Percentiles rank a stretch among this genome's conserved stretches.
Conservation (phyloP, 2,113 vertebrate species). For the Anthoscopus minutus region DNA sequence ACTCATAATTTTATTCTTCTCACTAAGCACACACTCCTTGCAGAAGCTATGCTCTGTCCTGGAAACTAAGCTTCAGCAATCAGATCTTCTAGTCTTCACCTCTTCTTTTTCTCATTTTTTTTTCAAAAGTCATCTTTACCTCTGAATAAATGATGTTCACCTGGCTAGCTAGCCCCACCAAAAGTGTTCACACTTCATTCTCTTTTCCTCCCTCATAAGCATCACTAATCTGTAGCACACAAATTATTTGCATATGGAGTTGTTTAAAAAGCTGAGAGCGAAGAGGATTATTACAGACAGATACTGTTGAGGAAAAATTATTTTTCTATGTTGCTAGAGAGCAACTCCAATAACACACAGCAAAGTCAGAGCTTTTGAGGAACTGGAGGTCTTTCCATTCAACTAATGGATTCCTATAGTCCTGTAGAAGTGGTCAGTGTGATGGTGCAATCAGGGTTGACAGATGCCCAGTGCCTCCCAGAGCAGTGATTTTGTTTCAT, state of each 20-base stretch:
- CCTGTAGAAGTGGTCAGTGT: slow-evolving; percentile 8
- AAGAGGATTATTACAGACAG: neutral
- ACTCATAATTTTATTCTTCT: neutral
- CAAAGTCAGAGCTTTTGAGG: neutral
- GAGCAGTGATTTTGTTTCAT: slow-evolving; percentile 42
- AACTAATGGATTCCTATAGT: neutral
- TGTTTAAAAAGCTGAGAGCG: neutral
- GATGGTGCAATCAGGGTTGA: slow-evolving; percentile 19
- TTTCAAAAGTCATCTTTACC: neutral
- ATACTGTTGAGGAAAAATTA: neutral
- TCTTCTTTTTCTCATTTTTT: neutral
- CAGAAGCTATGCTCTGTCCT: neutral
- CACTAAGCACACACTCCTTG: neutral
- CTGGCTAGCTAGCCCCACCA: neutral
- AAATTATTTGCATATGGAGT: neutral
- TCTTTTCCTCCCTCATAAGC: neutral
- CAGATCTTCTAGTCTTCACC: neutral
- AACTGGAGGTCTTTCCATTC: neutral
- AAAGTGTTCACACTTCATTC: neutral
- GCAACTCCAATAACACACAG: fast-evolving
- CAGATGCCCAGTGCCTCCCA: slow-evolving; percentile 25
- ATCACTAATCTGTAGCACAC: neutral
- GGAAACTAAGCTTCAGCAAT: neutral
- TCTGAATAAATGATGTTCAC: neutral
- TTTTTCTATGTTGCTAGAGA: neutral